Evolutionary conservation across 2,797 vertebrate genomes (phyloP), one percentile per base, ranked within the genome.

Genomic region (Buphagus erythrorhynchus): DNA sequence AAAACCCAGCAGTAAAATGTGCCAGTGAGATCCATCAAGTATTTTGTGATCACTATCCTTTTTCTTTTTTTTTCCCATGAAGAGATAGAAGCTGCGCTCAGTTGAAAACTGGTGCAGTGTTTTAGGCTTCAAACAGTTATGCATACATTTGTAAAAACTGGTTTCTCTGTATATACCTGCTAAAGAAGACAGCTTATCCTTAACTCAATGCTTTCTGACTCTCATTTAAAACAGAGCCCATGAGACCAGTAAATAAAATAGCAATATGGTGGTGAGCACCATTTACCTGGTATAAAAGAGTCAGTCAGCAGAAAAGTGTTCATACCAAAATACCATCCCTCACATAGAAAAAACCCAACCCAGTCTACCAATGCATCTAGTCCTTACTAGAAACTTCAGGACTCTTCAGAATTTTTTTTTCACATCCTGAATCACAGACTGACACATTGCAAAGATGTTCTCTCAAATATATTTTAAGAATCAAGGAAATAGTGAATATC

Each of bases 51-150:
- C 77, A 52, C 18, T 35, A 6, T 22, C 11, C 46, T 66, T 67
- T 13, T 26, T 11, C 0, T 16, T 35, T 42, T 33, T 22, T 42
- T 31, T 21, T 18, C 26, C 0, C 2, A 10, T 9, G 13, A 24
- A 33, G 29, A 69, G 11, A 24, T 13, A 38, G 33, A 29, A 72
- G 35, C 22, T 46, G 65, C 79, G 35, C 35, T 90, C 24, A 57
- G 25, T 57, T 86, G 36, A 83, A 93, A 94, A 83, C 13, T 55
- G 31, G 7, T 80, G 46, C 28, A 40, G 21, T 45, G 14, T 51
- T 75, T 75, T 61, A 7, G 1, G 21, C 49, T 88, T 51, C 78
- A 36, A 33, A 74, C n/a, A 46, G 19, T 55, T 72, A 38, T 1
- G 25, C 4, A 6, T 38, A 49, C 1, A 19, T 59, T 74, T 68